Percentiles rank a stretch among this genome's conserved stretches.
These are phyloP conservation scores for Chorisops tibialis DNA, from an alignment of 2,888 invertebrate genomes.

Conservation along the genomic window DNA sequence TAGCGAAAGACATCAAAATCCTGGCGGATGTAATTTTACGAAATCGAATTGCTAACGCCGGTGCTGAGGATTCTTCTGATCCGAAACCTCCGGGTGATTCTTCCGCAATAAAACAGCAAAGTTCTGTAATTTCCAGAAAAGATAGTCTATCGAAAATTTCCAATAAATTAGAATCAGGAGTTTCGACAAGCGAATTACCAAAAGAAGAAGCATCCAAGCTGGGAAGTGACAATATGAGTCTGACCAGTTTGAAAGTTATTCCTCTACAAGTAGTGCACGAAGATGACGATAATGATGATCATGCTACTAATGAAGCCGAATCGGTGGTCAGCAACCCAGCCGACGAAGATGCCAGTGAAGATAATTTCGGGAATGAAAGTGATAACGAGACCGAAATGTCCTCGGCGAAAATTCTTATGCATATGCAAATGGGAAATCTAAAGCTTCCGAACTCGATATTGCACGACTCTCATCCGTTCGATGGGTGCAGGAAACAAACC, in stretches of 20 bases:
- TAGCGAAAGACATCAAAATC: conserved; percentile 28
- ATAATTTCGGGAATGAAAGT: neutral
- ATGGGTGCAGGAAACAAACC: neutral
- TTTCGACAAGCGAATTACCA: neutral
- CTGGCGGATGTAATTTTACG: conserved; percentile 11
- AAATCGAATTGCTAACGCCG: neutral
- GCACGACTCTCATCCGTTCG: neutral
- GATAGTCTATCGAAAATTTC: neutral
- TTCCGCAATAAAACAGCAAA: neutral
- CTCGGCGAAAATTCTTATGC: neutral
- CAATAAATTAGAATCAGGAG: neutral
- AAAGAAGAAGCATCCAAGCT: neutral
- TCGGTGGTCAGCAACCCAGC: no score
- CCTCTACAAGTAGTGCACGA: neutral
- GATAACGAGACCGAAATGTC: neutral
- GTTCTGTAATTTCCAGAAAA: neutral
- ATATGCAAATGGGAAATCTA: neutral
- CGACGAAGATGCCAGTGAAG: no score
- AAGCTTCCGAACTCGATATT: neutral
- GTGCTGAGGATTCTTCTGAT: neutral
- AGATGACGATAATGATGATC: neutral
- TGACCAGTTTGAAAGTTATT: neutral
- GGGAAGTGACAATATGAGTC: neutral
- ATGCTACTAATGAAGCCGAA: no score
- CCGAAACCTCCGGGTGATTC: neutral